Conservation (phyloP, 2,113 vertebrate species). For the Balaenoptera acutorostrata region DNA sequence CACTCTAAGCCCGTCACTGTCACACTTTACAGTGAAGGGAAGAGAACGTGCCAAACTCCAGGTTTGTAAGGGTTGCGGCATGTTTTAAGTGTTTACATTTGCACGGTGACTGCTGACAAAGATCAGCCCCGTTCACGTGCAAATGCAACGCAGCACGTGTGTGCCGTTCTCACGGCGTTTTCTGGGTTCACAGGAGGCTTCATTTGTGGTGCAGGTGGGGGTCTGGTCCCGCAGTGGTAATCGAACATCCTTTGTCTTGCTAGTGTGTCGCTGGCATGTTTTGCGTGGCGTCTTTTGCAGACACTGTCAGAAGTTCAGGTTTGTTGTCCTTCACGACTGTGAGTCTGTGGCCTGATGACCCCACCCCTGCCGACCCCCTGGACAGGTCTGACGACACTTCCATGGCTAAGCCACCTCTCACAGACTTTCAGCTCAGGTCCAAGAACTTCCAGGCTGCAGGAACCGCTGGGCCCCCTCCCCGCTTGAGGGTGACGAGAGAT, state of each 20-base stretch:
- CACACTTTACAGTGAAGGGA: neutral
- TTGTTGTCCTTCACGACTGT: rapidly evolving
- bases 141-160: rapidly evolving
- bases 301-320: rapidly evolving
- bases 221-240: rapidly evolving
- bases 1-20: rapidly evolving
- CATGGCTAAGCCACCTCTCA: rapidly evolving
- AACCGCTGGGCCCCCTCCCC: neutral
- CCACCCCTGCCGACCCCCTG: rapidly evolving
- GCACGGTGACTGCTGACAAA: neutral
- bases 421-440: too few species aligned
- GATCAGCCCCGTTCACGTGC: rapidly evolving
- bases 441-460: neutral
- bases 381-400: too few species aligned
- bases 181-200: rapidly evolving
- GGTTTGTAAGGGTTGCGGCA: neutral
- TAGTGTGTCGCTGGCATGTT: rapidly evolving
- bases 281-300: rapidly evolving
- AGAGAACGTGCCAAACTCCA: rapidly evolving
- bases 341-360: neutral
- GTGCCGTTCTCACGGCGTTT: rapidly evolving
- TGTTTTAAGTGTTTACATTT: neutral
- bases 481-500: rapidly evolving
- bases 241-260: rapidly evolving
- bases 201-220: rapidly evolving